Conservation (phyloP, 1,140 invertebrate species). For the Epicauta chinensis region DNA sequence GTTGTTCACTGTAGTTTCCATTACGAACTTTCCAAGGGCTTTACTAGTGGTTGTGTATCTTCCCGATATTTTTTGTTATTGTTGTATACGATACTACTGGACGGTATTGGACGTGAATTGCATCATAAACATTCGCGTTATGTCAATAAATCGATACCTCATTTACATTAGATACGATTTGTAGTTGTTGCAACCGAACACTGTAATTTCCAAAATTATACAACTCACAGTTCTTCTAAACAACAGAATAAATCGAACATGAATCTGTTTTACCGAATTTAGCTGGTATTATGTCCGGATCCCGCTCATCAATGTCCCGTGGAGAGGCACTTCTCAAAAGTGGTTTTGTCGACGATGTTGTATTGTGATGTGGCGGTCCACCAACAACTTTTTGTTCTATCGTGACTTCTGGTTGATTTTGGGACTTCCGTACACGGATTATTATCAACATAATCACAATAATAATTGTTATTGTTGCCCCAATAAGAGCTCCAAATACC, state of each 20-base stretch:
- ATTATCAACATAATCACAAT: conserved; percentile 49
- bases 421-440: conserved; percentile 44
- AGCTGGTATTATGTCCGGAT: conserved; percentile 67
- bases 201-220: no score
- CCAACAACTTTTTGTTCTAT: conserved; percentile 30
- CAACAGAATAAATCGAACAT: background rate
- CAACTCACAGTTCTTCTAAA: no score
- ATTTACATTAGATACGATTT: no score
- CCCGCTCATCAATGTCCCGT: conserved; percentile 55
- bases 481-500: conserved; percentile 49
- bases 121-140: no score
- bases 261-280: conserved; percentile 57
- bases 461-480: conserved; percentile 48
- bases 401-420: conserved; percentile 25
- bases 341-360: conserved; percentile 40
- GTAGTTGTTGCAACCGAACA: no score
- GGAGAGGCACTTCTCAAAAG: conserved; percentile 42
- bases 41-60: no score
- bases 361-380: conserved; percentile 32
- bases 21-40: no score
- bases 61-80: no score
- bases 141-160: no score
- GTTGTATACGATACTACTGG: no score
- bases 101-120: no score
- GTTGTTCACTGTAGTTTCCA: no score